Evolutionary conservation across 2,797 vertebrate genomes (phyloP), one percentile per base, ranked within the genome.

Genomic region (Pseudomugil tenellus): DNA sequence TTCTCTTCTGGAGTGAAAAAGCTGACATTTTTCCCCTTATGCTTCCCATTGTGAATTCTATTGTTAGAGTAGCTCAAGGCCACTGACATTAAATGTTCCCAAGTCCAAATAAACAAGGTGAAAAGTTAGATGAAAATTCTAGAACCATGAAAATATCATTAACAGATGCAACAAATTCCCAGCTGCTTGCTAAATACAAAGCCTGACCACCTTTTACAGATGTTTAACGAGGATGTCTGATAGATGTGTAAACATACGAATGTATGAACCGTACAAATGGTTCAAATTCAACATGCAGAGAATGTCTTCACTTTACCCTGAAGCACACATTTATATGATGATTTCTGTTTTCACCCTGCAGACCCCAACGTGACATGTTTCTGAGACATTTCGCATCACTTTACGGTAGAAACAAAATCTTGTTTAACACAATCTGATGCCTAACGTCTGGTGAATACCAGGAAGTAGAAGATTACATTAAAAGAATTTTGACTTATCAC

Each of bases 41-140:
- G 58, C 51, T 51, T 25, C 61, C 78, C 34, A 52, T 63, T 72
- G 41, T 66, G 57, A 60, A 64, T 61, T 77, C 77, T 72, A 71
- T 83, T 79, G 63, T 75, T 70, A 53, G 73, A 70, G 59, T 67
- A 59, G 79, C 80, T 90, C 60, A 79, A 74, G 80, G 88, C 79
- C 70, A 54, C 65, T 55, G 72, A 54, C 67, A 32, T 58, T 35
- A 43, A 34, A 37, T 63, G 46, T 63, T 73, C 25, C 26, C n/a
- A 65, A 26, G 16, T 70, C 54, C 59, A 67, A 73, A 52, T 58
- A 58, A 28, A 65, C 28, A 9, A n/a, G 52, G 16, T 62, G 34
- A 58, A 67, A 76, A 53, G 63, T 68, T 74, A 7, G 34, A 68
- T 57, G 77, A 68, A 72, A 72, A 37, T 31, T 11, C n/a, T 58